phyloP scores from a whole-genome alignment of 2,113 vertebrate species.

The Thalassarche chlororhynchos region DNA sequence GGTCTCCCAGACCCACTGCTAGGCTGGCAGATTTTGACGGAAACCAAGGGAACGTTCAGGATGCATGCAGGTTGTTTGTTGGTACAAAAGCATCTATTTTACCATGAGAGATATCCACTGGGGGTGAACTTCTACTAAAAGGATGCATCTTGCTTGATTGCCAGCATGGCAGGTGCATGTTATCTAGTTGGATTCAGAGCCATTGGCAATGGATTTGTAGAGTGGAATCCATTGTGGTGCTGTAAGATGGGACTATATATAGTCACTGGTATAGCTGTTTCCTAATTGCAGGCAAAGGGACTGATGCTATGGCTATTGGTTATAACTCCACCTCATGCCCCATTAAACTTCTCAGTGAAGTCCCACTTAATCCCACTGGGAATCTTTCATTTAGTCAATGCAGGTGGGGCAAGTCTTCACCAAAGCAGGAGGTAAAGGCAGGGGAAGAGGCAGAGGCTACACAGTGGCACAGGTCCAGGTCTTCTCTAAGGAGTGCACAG shows the following conservation, averaged over 20 bases:
- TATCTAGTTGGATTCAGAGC: background rate
- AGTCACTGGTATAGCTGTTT: background rate
- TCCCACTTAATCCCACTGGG: background rate
- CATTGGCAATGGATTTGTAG: background rate
- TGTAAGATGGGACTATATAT: background rate
- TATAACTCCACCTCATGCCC: background rate
- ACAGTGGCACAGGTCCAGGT: background rate
- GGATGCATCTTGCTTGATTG: background rate
- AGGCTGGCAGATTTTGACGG: conserved; percentile 23
- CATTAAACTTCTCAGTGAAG: background rate
- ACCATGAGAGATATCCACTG: background rate
- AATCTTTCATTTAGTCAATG: background rate
- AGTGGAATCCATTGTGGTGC: background rate
- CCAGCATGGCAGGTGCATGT: background rate
- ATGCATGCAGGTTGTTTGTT: background rate
- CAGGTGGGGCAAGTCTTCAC: background rate
- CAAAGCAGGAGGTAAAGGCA: background rate
- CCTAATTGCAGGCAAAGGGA: background rate
- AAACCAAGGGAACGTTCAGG: background rate
- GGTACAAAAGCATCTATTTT: background rate
- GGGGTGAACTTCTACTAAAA: background rate
- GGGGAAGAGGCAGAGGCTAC: background rate
- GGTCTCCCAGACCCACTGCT: conserved; percentile 34
- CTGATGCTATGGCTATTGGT: background rate
- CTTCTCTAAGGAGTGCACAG: background rate